These are phyloP conservation scores for Gadopsis marmoratus DNA, from an alignment of 2,797 vertebrate genomes.

Conservation along the genomic window DNA sequence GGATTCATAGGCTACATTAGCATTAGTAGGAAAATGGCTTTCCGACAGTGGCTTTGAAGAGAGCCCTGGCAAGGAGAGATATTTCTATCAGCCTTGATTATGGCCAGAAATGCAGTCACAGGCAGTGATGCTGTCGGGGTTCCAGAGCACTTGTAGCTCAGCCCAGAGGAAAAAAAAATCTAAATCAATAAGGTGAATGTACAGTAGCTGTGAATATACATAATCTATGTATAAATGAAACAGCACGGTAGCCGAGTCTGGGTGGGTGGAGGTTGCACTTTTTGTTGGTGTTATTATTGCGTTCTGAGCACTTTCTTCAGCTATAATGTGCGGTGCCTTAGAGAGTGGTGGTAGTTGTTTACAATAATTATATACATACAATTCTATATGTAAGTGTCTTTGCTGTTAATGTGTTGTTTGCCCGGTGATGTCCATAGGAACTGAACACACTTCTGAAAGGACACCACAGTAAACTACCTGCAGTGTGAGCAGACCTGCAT, in stretches of 20 bases:
- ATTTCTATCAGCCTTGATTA: constrained; percentile 46
- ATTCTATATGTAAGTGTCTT: constrained; percentile 11
- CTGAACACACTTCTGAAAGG: constrained; percentile 6
- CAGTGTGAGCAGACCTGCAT: constrained; percentile 15
- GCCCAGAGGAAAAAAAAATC: constrained; percentile 13
- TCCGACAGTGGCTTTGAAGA: constrained; percentile 28
- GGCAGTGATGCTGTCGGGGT: constrained; percentile 2
- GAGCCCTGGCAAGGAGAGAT: constrained; percentile 28
- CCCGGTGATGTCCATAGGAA: constrained; percentile 12
- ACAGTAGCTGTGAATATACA: constrained; percentile 18
- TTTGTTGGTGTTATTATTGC: constrained; percentile 37
- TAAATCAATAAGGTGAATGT: constrained; percentile 41
- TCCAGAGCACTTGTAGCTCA: constrained; percentile 8
- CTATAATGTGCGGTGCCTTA: constrained; percentile 5
- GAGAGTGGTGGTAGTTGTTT: constrained; percentile 31
- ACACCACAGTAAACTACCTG: constrained; percentile 3
- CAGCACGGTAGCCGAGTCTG: constrained; percentile 4
- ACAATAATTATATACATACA: constrained; percentile 9
- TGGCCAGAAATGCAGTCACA: constrained; percentile 26
- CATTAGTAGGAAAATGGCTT: constrained; percentile 41
- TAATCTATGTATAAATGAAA: constrained; percentile 37
- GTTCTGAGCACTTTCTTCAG: constrained; percentile 36
- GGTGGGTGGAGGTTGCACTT: constrained; percentile 36
- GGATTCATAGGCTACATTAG: constrained; percentile 48
- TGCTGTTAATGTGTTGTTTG: constrained; percentile 21